phyloP scores from a whole-genome alignment of 2,113 vertebrate genomes.

The Climacteris rufus region DNA sequence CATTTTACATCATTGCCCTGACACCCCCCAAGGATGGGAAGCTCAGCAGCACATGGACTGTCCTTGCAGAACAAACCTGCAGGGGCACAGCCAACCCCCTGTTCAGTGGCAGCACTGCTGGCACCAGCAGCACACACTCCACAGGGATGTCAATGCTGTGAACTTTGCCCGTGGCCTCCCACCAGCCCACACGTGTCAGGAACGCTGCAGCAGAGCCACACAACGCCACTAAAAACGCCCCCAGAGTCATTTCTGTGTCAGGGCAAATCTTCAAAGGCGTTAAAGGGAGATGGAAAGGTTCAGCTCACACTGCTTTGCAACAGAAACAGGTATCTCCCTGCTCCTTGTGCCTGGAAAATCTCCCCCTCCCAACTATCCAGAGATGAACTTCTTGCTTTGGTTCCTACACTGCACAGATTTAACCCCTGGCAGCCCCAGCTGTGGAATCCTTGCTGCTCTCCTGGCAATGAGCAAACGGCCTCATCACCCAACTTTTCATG shows the following conservation, averaged over 20 bases:
- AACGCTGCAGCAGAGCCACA: background rate
- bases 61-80: background rate
- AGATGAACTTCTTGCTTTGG: background rate
- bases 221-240: background rate
- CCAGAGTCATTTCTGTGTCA: background rate
- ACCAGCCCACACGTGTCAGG: background rate
- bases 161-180: background rate
- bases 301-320: background rate
- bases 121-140: background rate
- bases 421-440: background rate
- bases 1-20: background rate
- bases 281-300: background rate
- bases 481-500: background rate
- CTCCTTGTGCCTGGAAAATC: background rate
- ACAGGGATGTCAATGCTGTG: background rate
- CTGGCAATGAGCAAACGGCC: background rate
- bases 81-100: background rate
- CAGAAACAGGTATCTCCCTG: background rate
- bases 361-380: accelerated
- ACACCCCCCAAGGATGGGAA: background rate
- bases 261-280: accelerated
- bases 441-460: background rate
- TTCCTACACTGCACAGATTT: background rate
- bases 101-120: background rate
- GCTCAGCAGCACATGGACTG: background rate